phyloP scores from a whole-genome alignment of 2,113 vertebrate species.

The Tenebrosternarchus preto region DNA sequence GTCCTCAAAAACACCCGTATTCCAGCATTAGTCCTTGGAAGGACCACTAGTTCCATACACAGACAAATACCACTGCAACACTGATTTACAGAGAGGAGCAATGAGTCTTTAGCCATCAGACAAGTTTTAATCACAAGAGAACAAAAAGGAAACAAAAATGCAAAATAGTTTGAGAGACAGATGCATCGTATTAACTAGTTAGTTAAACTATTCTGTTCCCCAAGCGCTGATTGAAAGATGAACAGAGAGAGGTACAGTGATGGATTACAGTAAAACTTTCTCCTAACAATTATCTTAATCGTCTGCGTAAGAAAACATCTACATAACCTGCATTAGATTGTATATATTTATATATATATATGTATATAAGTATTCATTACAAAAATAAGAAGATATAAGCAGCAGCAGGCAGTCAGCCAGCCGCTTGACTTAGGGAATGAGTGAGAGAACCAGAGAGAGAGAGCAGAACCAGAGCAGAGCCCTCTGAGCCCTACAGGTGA shows the following conservation, averaged over 20 bases:
- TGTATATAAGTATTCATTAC: conserved; percentile 40
- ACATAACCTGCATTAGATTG: conserved; percentile 41
- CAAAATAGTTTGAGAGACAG: conserved; percentile 31
- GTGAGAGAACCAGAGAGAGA: conserved; percentile 34
- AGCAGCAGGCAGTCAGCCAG: conserved; percentile 50
- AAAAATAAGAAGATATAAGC: conserved; percentile 58
- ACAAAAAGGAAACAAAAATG: conserved; percentile 63
- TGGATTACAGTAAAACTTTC: conserved; percentile 35
- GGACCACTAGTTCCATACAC: not conserved
- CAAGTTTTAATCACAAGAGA: conserved; percentile 73
- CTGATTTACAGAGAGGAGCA: not conserved
- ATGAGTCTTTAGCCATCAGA: conserved; percentile 32
- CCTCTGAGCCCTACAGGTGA: not conserved
- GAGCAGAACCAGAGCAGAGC: not conserved
- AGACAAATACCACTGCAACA: conserved; percentile 2
- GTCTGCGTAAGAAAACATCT: conserved; percentile 43
- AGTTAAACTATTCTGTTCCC: conserved; percentile 37
- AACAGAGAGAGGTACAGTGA: conserved; percentile 43
- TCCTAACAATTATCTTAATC: conserved; percentile 44
- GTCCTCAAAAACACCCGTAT: not conserved
- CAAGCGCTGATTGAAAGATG: conserved; percentile 45
- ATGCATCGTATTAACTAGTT: conserved; percentile 30
- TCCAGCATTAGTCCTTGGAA: not conserved
- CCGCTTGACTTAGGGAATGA: conserved; percentile 48
- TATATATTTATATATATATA: conserved; percentile 16